Evolutionary conservation across 1,140 invertebrate species (phyloP).

Genomic region (Tetragonula clypearis): DNA sequence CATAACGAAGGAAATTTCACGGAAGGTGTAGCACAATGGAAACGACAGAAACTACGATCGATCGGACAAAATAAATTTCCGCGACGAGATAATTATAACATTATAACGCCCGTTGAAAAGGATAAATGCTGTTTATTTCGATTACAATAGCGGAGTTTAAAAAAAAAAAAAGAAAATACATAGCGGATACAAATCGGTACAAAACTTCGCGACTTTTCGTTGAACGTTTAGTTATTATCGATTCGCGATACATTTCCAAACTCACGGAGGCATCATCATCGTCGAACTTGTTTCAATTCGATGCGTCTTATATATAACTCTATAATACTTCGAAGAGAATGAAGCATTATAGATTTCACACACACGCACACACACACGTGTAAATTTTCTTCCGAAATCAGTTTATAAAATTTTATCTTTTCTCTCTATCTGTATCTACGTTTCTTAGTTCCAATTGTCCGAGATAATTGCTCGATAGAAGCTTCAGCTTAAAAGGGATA

Average conservation of each 20-base stretch:
- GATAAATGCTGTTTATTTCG: conserved; percentile 53
- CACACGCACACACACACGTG: not conserved
- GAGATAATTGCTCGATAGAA: not conserved
- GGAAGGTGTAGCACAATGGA: not conserved
- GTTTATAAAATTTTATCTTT: not conserved
- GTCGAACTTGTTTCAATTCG: not conserved
- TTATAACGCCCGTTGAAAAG: not conserved
- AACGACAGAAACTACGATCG: not conserved
- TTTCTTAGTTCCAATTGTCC: not conserved
- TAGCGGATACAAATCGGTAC: conserved; percentile 35
- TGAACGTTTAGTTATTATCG: conserved; percentile 1
- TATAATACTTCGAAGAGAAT: not conserved
- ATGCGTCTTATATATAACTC: not conserved
- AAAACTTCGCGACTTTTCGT: conserved; percentile 2
- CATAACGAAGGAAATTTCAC: not conserved
- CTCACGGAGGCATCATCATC: not conserved
- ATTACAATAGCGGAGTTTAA: conserved; percentile 37
- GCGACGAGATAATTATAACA: not conserved
- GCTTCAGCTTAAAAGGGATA: not conserved
- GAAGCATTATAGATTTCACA: not conserved
- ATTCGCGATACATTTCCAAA: not conserved
- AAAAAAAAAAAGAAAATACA: conserved; percentile 33
- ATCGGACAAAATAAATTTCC: not conserved
- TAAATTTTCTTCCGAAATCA: conserved; percentile 1
- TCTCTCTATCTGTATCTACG: not conserved